Evolutionary conservation across 2,888 invertebrate species (phyloP).

Genomic region (Sinelater perroti): DNA sequence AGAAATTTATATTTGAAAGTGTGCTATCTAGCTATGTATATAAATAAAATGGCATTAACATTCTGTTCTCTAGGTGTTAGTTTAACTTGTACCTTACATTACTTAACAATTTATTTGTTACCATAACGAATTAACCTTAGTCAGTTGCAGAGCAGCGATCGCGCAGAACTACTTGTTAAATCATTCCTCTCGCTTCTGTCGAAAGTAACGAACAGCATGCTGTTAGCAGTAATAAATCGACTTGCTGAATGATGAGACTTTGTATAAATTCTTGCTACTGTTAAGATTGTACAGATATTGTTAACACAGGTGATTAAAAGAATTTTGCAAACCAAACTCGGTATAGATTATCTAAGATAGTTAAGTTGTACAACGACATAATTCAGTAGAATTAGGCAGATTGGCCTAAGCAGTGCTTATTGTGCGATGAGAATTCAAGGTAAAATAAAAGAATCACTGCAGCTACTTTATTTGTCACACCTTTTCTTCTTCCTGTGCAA

Average conservation of each 20-base stretch:
- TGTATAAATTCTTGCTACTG: constrained; percentile 24
- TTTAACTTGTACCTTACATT: neutral
- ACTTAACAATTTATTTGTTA: neutral
- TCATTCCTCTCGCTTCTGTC: constrained; percentile 4
- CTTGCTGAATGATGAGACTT: constrained; percentile 19
- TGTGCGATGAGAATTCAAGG: constrained; percentile 31
- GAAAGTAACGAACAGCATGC: neutral
- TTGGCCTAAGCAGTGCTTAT: constrained; percentile 36
- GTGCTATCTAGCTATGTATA: neutral
- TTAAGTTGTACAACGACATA: constrained; percentile 38
- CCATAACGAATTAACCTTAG: neutral
- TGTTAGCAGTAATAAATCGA: neutral
- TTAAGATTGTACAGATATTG: constrained; percentile 28
- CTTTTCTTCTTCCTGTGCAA: no score
- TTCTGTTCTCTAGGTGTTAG: constrained; percentile 4
- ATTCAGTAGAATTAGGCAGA: constrained; percentile 27
- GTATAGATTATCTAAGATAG: constrained; percentile 22
- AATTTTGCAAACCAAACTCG: constrained; percentile 34
- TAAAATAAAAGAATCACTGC: constrained; percentile 14
- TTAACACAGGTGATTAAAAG: constrained; percentile 26
- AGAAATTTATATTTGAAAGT: neutral
- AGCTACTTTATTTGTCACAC: constrained; percentile 8
- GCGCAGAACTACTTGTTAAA: neutral
- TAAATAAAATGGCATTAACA: neutral
- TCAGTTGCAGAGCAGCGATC: neutral